Evolutionary conservation across 1,140 invertebrate species (phyloP), one percentile per base, ranked within the genome.

Genomic region (Drosophila seguyi): DNA sequence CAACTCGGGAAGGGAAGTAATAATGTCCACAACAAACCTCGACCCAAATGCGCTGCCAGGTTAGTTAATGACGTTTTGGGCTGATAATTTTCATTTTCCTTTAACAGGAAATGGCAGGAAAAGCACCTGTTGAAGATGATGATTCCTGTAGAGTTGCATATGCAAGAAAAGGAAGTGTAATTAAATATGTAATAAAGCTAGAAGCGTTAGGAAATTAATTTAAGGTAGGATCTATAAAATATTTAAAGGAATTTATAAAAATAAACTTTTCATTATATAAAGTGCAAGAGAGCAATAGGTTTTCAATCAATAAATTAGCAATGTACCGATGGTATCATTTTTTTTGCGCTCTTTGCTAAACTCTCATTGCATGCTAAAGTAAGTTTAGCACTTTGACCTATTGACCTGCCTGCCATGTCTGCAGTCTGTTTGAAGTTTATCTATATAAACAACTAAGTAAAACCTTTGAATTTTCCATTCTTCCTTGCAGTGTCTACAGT

Each of bases 11-110:
- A 59, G 34, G 44, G 73, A 77, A 76, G 55, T 53, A 69, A 42
- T 85, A 50, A 18, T 50, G 82, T 61, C 72, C 81, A 66, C 67
- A 57, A 76, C 59, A 84, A 76, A 81, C 58, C 67, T 73, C 81
- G 81, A 84, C 77, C 77, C 59, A 85, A 55, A 60, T 82, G 77
- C 6, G 58, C 11, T 66, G 56, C 6, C 36, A n/a, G 50, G 47
- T 66, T 66, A 60, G 39, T 50, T 71, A 79, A 72, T 71, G 44
- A 72, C 57, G 45, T 44, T 84, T 67, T 79, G 73, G 63, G 75
- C 48, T 62, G 63, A 71, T 74, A 67, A 62, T 58, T 76, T 71
- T 66, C 57, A 50, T 39, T 76, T 42, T 73, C 44, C 68, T 18
- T 59, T 27, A 18, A 2, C 52, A 44, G 69, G 69, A 72, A 72